A percentile compares a stretch with the other conserved stretches of the same genome.
Conservation (phyloP, 2,113 vertebrate species). For the Dryoscopus gambensis region DNA sequence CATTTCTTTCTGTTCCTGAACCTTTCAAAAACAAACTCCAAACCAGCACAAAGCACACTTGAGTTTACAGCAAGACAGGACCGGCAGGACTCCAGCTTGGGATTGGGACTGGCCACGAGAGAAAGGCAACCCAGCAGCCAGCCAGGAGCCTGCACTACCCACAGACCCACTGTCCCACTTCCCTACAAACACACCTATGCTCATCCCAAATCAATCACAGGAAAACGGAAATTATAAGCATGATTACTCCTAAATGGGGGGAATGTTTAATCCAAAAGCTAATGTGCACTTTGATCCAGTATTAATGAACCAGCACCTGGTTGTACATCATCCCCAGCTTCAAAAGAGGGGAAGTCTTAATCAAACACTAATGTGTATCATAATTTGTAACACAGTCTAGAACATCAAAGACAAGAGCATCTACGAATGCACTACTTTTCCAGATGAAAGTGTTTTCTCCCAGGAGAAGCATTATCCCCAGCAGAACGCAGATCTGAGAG, state of each 20-base stretch:
- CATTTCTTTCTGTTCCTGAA: background rate
- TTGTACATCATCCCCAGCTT: conserved; percentile 29
- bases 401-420: conserved; percentile 60
- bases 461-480: conserved; percentile 58
- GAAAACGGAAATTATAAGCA: conserved; percentile 43
- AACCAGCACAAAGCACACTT: background rate
- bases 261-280: conserved; percentile 59
- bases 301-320: conserved; percentile 64
- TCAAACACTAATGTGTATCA: conserved; percentile 62
- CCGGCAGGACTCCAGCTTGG: background rate
- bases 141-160: background rate
- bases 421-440: conserved; percentile 32
- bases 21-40: background rate
- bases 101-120: background rate
- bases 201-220: conserved; percentile 21
- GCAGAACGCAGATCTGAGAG: conserved; percentile 45
- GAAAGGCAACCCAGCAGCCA: background rate
- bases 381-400: conserved; percentile 62
- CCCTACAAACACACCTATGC: background rate
- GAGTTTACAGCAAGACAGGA: background rate
- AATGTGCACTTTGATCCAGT: conserved; percentile 62
- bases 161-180: background rate
- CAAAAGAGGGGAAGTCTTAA: conserved; percentile 66
- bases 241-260: conserved; percentile 52
- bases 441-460: conserved; percentile 63